Evolutionary conservation across 2,113 vertebrate species (phyloP), one percentile per base, ranked within the genome.

Genomic region (Bufo gargarizans): DNA sequence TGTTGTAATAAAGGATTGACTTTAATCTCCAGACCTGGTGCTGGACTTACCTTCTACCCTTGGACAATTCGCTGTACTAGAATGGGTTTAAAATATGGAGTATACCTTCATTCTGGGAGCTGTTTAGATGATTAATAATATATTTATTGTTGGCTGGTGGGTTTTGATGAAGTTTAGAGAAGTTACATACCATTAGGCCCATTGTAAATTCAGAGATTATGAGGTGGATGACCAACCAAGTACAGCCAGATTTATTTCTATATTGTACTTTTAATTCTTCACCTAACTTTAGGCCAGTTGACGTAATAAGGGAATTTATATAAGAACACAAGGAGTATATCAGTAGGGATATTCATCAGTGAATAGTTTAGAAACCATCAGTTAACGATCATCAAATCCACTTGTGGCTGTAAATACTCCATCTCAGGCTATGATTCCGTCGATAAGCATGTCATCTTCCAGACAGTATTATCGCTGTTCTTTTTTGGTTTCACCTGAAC

Each of bases 301-400:
- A 5, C 16, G 2, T 13, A 49, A 2, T n/a, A 20, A n/a, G 45
- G n/a, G 76, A 1, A 11, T 8, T 77, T 49, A 74, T 33, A 22
- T 22, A 33, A 55, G 53, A 56, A 43, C 1, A 67, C 47, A 65
- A 20, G 45, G 19, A 22, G 81, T 22, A 69, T 69, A 20, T 12
- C 50, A 55, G 65, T 56, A 55, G 11, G 49, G 3, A 4, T 76
- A 33, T 65, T 47, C 14, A 63, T 78, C 79, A 47, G 14, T 11
- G 20, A 63, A 67, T 86, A 22, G 59, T 78, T 86, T 20, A 77
- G 72, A 85, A 85, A 74, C 69, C 69, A 33, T 85, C 69, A 85
- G n/a, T 85, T 81, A 81, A 59, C 55, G 59, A 72, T 86, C 45
- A 13, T 86, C 59, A 17, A 53, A 86, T 78, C 74, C 56, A 77